Evolutionary conservation across 1,140 invertebrate genomes (phyloP).

Genomic region (Phymorhynchus buccinoides): DNA sequence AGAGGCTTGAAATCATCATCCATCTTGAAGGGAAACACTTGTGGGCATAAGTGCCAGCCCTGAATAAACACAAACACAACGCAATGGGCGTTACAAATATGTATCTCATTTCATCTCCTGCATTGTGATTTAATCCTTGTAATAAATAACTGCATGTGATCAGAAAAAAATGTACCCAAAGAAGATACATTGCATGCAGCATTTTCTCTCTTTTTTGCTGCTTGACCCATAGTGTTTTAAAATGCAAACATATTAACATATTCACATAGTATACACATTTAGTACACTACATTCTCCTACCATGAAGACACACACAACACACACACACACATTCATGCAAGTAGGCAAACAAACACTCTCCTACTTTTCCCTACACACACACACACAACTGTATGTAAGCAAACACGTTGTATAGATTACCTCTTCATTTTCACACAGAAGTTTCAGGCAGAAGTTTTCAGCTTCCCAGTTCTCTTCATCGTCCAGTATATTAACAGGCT

Average conservation of each 20-base stretch:
- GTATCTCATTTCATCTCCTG: too few species aligned
- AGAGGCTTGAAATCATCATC: constrained; percentile 52
- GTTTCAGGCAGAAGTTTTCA: constrained; percentile 60
- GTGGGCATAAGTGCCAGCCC: constrained; percentile 64
- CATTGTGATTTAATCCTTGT: too few species aligned
- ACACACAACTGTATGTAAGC: constrained; percentile 12
- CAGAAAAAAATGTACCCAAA: too few species aligned
- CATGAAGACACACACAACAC: constrained; percentile 4
- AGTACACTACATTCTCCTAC: too few species aligned
- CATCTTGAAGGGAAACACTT: constrained; percentile 47
- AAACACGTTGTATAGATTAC: constrained; percentile 10
- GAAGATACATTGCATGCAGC: too few species aligned
- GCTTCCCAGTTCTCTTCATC: constrained; percentile 57
- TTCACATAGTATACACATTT: too few species aligned
- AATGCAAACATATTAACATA: too few species aligned
- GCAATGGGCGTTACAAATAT: too few species aligned
- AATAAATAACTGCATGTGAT: too few species aligned
- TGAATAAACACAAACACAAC: constrained; percentile 43
- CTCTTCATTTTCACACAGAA: constrained; percentile 66
- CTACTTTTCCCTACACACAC: not conserved
- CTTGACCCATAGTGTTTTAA: too few species aligned
- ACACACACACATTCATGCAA: not conserved
- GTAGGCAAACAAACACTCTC: not conserved
- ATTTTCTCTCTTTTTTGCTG: too few species aligned
- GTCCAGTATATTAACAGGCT: constrained; percentile 35